These are phyloP conservation scores for Hydrochoerus hydrochaeris DNA, from an alignment of 2,113 vertebrate genomes.

Conservation along the genomic window DNA sequence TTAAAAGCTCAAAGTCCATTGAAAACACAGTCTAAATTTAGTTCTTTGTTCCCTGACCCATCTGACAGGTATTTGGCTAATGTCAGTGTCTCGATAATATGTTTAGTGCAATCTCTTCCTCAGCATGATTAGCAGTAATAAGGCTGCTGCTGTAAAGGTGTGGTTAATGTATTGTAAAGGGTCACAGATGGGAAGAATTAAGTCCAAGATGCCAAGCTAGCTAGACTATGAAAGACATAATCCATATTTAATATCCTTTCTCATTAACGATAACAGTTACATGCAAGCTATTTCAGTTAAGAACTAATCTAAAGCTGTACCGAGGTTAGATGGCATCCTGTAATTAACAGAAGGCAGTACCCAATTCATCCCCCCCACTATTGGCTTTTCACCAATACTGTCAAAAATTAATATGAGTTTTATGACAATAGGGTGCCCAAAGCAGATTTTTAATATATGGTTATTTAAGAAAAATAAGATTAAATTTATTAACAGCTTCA, in stretches of 20 bases:
- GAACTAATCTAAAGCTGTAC: constrained; percentile 66
- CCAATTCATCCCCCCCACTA: constrained; percentile 54
- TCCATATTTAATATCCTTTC: constrained; percentile 78
- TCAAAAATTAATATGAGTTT: constrained; percentile 44
- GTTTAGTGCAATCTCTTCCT: constrained; percentile 78
- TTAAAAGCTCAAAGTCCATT: constrained; percentile 76
- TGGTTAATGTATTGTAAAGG: constrained; percentile 82
- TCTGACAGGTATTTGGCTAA: constrained; percentile 81
- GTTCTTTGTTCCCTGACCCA: constrained; percentile 74
- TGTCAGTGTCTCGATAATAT: constrained; percentile 75
- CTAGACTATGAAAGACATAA: constrained; percentile 80
- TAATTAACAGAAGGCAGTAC: constrained; percentile 68
- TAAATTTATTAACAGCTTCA: constrained; percentile 42
- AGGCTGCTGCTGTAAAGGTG: constrained; percentile 78
- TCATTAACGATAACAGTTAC: constrained; percentile 58
- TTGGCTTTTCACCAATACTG: constrained; percentile 42
- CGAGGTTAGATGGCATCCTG: constrained; percentile 65
- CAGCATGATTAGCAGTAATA: constrained; percentile 80
- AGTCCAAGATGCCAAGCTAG: constrained; percentile 77
- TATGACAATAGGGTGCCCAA: not conserved
- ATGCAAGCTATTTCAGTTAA: constrained; percentile 77
- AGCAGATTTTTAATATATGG: not conserved
- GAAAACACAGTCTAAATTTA: constrained; percentile 64
- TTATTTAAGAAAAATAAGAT: constrained; percentile 25
- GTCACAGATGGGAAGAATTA: constrained; percentile 80